Conservation (phyloP, 92 coral and sea anemone genomes). For the Palythoa heliodiscus region DNA sequence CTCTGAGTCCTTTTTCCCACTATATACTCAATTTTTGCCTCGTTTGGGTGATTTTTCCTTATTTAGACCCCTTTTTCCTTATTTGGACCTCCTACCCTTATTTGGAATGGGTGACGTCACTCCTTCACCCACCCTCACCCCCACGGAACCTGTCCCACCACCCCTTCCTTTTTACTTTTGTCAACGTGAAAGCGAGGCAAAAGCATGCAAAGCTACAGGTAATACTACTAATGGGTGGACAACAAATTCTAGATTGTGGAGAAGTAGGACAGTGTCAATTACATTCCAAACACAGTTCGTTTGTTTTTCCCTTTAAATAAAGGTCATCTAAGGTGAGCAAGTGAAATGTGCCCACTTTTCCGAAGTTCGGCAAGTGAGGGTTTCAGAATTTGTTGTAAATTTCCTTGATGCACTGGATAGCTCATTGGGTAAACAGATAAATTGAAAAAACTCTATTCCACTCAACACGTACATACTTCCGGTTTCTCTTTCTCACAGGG, state of each 20-base stretch:
- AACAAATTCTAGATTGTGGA: constrained; percentile 24
- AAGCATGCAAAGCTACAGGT: too few relatives aligned
- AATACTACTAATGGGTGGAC: constrained; percentile 43
- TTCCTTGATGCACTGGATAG: constrained; percentile 39
- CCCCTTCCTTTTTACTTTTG: too few relatives aligned
- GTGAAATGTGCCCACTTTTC: constrained; percentile 47
- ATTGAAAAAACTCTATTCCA: not conserved
- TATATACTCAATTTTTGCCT: too few relatives aligned
- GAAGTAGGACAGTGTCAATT: constrained; percentile 39
- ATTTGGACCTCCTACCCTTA: too few relatives aligned
- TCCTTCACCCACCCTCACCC: too few relatives aligned
- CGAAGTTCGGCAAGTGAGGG: constrained; percentile 45
- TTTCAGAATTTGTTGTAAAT: constrained; percentile 47
- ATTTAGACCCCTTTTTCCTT: too few relatives aligned
- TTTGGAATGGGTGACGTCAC: too few relatives aligned
- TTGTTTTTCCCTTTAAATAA: constrained; percentile 46
- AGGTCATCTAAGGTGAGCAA: constrained; percentile 55
- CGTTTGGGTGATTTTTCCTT: too few relatives aligned
- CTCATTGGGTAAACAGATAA: constrained; percentile 37
- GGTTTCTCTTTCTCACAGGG: not conserved
- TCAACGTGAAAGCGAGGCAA: too few relatives aligned
- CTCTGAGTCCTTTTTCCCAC: too few relatives aligned
- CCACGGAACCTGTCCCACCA: too few relatives aligned
- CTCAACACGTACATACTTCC: not conserved
- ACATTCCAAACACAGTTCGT: constrained; percentile 32